Conservation (phyloP, 2,888 invertebrate species). For the Dynastes maya region DNA sequence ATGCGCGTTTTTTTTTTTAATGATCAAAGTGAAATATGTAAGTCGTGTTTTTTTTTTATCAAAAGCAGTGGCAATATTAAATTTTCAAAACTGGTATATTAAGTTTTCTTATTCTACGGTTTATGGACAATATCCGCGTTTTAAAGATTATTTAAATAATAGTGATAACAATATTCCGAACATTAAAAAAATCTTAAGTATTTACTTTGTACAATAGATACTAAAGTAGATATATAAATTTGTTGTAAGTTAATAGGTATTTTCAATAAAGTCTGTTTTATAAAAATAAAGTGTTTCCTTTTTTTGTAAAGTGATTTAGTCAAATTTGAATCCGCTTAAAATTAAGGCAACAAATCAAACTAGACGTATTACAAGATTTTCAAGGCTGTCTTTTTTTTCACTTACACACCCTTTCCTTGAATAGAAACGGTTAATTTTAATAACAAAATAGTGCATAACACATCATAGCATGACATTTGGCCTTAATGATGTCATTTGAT, state of each 20-base stretch:
- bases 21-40: no score
- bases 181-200: constrained; percentile 1
- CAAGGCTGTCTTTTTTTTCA: background rate
- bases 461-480: no score
- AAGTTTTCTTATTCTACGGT: background rate
- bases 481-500: background rate
- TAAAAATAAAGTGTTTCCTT: constrained; percentile 9
- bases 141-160: background rate
- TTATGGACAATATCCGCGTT: constrained; percentile 6
- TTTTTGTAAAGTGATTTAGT: background rate
- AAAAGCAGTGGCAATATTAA: background rate
- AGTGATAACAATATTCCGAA: background rate
- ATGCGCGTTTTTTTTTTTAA: no score
- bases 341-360: background rate
- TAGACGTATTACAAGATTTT: background rate
- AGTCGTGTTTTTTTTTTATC: no score
- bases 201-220: constrained; percentile 9
- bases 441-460: no score
- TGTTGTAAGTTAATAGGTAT: constrained; percentile 41
- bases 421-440: background rate
- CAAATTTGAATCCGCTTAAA: background rate
- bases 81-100: background rate
- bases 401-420: background rate
- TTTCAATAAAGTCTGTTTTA: constrained; percentile 46
- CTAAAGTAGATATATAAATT: constrained; percentile 20